Evolutionary conservation across 2,113 vertebrate genomes (phyloP).

Genomic region (Otocyon megalotis): DNA sequence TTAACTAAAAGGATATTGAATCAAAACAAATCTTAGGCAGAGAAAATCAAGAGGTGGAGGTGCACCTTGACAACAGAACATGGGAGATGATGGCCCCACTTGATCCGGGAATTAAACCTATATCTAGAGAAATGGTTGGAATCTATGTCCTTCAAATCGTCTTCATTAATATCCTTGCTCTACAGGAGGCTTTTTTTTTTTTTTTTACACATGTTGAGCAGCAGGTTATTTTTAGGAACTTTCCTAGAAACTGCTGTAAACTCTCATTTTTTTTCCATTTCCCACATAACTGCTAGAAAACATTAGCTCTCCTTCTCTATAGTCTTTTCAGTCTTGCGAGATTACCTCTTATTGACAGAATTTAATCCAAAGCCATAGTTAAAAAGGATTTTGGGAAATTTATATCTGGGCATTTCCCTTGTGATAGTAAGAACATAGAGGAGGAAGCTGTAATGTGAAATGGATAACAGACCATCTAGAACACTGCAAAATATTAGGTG

Average conservation of each 20-base stretch:
- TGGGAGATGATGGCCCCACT: neutral
- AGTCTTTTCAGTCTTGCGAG: neutral
- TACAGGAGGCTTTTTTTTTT: neutral
- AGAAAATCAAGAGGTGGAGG: neutral
- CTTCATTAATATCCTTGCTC: constrained; percentile 19
- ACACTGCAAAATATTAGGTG: neutral
- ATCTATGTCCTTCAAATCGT: neutral
- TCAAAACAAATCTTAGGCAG: neutral
- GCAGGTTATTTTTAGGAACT: neutral
- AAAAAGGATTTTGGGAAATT: neutral
- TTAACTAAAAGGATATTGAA: neutral
- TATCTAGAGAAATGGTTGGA: neutral
- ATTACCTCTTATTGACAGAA: neutral
- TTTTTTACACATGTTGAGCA: neutral
- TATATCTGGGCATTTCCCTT: neutral
- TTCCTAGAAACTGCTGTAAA: neutral
- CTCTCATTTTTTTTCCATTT: neutral
- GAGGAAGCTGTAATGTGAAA: neutral
- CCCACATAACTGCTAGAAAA: neutral
- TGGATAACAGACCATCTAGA: neutral
- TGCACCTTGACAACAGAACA: neutral
- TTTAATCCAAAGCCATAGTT: neutral
- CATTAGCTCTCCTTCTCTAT: neutral
- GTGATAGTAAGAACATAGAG: neutral
- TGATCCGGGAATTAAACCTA: neutral